A percentile compares a stretch with the other conserved stretches of the same genome.
Evolutionary conservation across 2,113 vertebrate species (phyloP).

Genomic region (Clupea harengus): DNA sequence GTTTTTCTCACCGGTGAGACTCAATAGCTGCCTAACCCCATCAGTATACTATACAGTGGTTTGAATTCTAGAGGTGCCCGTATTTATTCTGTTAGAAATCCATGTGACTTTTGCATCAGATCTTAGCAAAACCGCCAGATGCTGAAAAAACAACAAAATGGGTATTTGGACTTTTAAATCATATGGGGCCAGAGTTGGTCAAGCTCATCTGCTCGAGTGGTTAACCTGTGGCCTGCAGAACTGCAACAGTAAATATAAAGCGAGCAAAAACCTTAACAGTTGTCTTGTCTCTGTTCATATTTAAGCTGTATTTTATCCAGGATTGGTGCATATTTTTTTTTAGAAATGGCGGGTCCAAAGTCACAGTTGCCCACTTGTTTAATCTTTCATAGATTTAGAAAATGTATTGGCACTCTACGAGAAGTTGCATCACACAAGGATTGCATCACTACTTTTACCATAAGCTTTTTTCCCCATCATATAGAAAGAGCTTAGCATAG

Average conservation of each 20-base stretch:
- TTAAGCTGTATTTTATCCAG: not conserved
- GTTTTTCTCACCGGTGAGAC: too few species aligned
- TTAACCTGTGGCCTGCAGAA: not conserved
- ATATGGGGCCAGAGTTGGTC: too few species aligned
- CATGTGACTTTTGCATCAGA: too few species aligned
- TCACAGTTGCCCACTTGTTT: not conserved
- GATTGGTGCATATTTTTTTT: not conserved
- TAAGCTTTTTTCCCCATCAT: not conserved
- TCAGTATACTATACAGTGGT: too few species aligned
- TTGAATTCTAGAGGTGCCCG: too few species aligned
- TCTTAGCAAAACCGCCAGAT: too few species aligned
- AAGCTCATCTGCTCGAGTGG: too few species aligned
- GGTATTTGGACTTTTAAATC: too few species aligned
- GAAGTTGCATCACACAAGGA: not conserved
- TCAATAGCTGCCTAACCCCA: too few species aligned
- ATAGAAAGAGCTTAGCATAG: not conserved
- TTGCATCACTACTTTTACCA: slow-evolving; percentile 1
- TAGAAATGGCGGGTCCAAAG: not conserved
- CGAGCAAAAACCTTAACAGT: not conserved
- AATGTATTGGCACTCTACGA: not conserved
- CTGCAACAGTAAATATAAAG: not conserved
- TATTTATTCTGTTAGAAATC: too few species aligned
- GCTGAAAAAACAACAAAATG: too few species aligned
- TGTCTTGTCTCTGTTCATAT: not conserved
- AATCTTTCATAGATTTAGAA: not conserved